Conservation (phyloP, 37 sponge, comb jelly and placozoan genomes). For the Diacarnus erythraeanus region DNA sequence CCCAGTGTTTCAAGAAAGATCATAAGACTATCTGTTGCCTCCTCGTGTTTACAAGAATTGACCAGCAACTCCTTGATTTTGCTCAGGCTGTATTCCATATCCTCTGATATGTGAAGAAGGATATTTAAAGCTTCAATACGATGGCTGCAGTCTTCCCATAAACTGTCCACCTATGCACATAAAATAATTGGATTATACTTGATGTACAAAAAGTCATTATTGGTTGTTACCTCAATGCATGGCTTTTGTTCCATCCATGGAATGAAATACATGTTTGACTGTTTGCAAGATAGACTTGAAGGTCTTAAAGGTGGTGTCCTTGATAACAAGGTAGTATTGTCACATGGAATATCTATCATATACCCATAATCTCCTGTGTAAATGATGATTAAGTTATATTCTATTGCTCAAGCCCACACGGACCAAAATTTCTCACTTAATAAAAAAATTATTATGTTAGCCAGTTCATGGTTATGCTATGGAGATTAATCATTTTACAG, state of each 20-base stretch:
- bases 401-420: no score
- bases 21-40: no score
- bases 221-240: constrained; percentile 25
- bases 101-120: constrained; percentile 40
- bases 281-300: constrained; percentile 86
- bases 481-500: no score
- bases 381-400: no score
- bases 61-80: no score
- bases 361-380: no score
- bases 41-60: no score
- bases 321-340: constrained; percentile 52
- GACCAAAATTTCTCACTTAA: no score
- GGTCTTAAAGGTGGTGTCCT: constrained; percentile 89
- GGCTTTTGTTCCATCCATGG: constrained; percentile 94
- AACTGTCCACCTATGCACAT: constrained; percentile 46
- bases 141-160: constrained; percentile 93
- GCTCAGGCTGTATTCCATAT: constrained; percentile 34
- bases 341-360: constrained; percentile 66
- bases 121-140: constrained; percentile 80
- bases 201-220: neutral
- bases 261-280: constrained; percentile 79
- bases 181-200: neutral
- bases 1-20: no score
- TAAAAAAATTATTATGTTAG: no score
- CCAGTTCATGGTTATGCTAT: no score